Conservation (phyloP, 2,113 vertebrate genomes). For the Peromyscus californicus region DNA sequence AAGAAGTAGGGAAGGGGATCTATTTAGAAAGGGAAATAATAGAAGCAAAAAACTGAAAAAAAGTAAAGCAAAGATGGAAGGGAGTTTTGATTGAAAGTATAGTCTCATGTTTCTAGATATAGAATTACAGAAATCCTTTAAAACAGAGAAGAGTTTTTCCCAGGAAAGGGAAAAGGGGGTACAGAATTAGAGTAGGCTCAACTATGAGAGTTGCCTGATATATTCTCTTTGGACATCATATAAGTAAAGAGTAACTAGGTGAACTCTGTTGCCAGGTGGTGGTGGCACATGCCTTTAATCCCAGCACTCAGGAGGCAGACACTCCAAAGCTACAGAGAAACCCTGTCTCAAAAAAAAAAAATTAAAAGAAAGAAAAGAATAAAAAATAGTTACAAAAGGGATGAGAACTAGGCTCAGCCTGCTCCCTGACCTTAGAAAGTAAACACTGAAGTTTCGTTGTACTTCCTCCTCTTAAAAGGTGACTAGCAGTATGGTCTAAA, state of each 20-base stretch:
- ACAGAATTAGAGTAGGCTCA: background rate
- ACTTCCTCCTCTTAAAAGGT: background rate
- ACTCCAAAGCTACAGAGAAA: no score
- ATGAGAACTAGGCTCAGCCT: background rate
- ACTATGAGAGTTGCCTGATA: background rate
- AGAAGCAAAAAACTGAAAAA: background rate
- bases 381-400: background rate
- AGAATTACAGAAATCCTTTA: background rate
- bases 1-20: background rate
- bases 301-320: no score
- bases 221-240: background rate
- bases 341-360: no score
- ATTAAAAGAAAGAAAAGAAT: no score
- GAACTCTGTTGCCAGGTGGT: no score
- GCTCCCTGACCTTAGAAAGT: background rate
- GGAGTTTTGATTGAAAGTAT: background rate
- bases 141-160: background rate
- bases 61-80: background rate
- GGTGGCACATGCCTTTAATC: no score
- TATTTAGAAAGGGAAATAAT: background rate
- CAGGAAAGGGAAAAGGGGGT: background rate
- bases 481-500: background rate
- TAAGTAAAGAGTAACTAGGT: background rate
- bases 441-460: fast-evolving
- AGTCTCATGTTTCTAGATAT: background rate